These are phyloP conservation scores for Phalacrocorax carbo DNA, from an alignment of 2,113 vertebrate genomes.

Conservation along the genomic window DNA sequence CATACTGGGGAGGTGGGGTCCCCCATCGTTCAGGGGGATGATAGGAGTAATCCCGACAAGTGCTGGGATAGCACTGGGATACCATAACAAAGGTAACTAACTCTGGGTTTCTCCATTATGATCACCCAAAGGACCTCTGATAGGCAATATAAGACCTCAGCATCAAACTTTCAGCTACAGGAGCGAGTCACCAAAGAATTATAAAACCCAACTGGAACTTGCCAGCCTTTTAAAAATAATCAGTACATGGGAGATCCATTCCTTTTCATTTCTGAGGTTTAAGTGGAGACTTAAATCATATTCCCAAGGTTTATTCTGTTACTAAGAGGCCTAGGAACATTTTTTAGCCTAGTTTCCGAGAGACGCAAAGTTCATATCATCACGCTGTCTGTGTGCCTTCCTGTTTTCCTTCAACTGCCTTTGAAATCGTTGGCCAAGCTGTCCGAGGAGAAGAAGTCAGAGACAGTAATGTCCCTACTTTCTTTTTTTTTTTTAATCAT, in stretches of 20 bases:
- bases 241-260: neutral
- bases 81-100: neutral
- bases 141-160: neutral
- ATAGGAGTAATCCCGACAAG: neutral
- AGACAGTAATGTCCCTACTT: neutral
- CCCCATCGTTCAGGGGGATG: neutral
- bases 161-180: neutral
- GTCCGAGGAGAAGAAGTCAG: neutral
- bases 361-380: neutral
- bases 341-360: neutral
- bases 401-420: conserved; percentile 5
- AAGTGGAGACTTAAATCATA: neutral
- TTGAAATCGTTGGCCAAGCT: neutral
- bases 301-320: neutral
- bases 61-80: neutral
- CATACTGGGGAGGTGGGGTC: neutral
- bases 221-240: conserved; percentile 17
- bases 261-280: neutral
- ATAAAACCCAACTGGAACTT: neutral
- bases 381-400: neutral
- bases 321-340: neutral
- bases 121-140: neutral
- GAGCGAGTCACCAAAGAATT: neutral
- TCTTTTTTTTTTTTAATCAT: neutral
- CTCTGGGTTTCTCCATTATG: neutral